Percentiles rank a stretch among this genome's conserved stretches.
Conservation (phyloP, 1,140 invertebrate genomes). For the Dendroctonus ponderosae region DNA sequence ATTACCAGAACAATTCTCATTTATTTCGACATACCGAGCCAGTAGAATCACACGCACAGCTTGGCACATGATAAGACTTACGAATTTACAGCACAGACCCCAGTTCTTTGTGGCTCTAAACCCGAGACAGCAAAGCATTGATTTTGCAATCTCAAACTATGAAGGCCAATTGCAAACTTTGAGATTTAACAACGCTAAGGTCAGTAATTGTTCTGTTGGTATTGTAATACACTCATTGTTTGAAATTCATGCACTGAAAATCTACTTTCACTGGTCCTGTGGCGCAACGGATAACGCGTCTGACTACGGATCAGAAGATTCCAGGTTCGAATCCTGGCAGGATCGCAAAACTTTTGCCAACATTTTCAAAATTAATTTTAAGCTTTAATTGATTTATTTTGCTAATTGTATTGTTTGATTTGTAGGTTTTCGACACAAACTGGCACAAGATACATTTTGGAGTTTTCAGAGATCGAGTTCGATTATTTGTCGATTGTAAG, state of each 20-base stretch:
- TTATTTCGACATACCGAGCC: slow-evolving; percentile 66
- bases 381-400: slow-evolving; percentile 36
- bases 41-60: slow-evolving; percentile 58
- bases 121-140: slow-evolving; percentile 60
- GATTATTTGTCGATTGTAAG: slow-evolving; percentile 71
- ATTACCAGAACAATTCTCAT: slow-evolving; percentile 70
- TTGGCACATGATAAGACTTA: slow-evolving; percentile 71
- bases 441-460: slow-evolving; percentile 83
- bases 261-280: slow-evolving; percentile 54
- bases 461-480: slow-evolving; percentile 63
- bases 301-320: slow-evolving; percentile 72
- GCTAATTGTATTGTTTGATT: too few relatives aligned
- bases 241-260: background rate
- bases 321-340: slow-evolving; percentile 69
- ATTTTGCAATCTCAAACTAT: slow-evolving; percentile 62
- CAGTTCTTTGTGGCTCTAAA: slow-evolving; percentile 71
- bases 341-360: slow-evolving; percentile 49
- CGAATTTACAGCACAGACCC: slow-evolving; percentile 58
- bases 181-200: slow-evolving; percentile 58
- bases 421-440: slow-evolving; percentile 69
- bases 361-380: background rate
- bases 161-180: slow-evolving; percentile 61
- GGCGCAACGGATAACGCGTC: slow-evolving; percentile 72
- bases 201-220: slow-evolving; percentile 45
- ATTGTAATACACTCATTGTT: background rate